A percentile compares a stretch with the other conserved stretches of the same genome.
Evolutionary conservation across 1,140 invertebrate genomes (phyloP).

Genomic region (Hormaphis cornu): DNA sequence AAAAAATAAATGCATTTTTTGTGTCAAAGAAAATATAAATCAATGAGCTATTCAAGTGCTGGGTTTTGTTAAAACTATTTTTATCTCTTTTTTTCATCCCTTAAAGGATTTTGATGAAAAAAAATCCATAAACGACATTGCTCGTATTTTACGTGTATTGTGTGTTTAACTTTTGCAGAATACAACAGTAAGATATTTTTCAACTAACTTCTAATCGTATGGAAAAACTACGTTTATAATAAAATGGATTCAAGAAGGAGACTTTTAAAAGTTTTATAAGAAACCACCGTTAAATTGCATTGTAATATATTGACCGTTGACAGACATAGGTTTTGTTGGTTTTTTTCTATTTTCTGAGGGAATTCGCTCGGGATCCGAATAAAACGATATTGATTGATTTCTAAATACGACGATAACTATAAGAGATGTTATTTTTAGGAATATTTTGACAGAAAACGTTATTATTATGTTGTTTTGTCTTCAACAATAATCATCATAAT

Average conservation of each 20-base stretch:
- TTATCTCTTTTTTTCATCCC: neutral
- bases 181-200: neutral
- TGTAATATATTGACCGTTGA: neutral
- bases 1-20: no score
- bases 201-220: neutral
- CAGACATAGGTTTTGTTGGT: no score
- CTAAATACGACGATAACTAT: no score
- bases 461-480: no score
- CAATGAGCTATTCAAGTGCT: neutral
- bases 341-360: no score
- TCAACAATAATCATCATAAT: no score
- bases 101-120: neutral
- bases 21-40: neutral
- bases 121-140: neutral
- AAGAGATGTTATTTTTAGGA: no score
- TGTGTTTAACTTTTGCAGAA: neutral
- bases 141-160: neutral
- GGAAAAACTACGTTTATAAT: neutral
- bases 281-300: slow-evolving; percentile 4
- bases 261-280: neutral
- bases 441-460: no score
- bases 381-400: no score
- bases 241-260: neutral
- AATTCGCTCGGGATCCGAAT: no score
- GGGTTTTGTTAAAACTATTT: neutral